These are phyloP conservation scores for Chionoecetes opilio DNA, from an alignment of 1,140 invertebrate species.

Conservation along the genomic window DNA sequence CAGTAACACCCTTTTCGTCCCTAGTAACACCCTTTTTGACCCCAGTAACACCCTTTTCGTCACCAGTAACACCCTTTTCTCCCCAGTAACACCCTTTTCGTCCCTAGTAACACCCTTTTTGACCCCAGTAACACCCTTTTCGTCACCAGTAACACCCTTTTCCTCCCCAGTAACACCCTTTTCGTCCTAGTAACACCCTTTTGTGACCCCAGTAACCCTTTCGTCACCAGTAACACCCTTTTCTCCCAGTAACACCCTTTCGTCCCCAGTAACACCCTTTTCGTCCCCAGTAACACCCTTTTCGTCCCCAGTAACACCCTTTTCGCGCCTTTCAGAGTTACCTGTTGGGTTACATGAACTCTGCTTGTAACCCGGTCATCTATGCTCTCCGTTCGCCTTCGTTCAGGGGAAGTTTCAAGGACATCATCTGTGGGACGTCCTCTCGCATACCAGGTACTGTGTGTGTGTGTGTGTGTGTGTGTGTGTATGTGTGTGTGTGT, in stretches of 20 bases:
- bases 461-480: conserved; percentile 9
- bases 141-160: conserved; percentile 13
- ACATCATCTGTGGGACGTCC: conserved; percentile 83
- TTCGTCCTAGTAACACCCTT: background rate
- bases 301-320: background rate
- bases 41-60: too few relatives aligned
- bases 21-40: too few relatives aligned
- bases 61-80: too few relatives aligned
- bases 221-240: too few relatives aligned
- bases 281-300: background rate
- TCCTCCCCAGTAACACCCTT: background rate
- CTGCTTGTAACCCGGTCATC: conserved; percentile 85
- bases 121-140: too few relatives aligned
- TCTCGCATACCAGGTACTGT: conserved; percentile 36
- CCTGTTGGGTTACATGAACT: conserved; percentile 84
- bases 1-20: too few relatives aligned
- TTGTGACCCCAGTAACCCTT: too few relatives aligned
- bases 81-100: too few relatives aligned
- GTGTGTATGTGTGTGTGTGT: conserved; percentile 9
- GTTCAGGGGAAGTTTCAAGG: conserved; percentile 85
- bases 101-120: too few relatives aligned
- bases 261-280: background rate
- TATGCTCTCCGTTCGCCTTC: conserved; percentile 85
- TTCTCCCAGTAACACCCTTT: background rate
- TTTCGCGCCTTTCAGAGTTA: conserved; percentile 83